phyloP scores from a whole-genome alignment of 2,797 vertebrate species.

The Thripadectes ignobilis region DNA sequence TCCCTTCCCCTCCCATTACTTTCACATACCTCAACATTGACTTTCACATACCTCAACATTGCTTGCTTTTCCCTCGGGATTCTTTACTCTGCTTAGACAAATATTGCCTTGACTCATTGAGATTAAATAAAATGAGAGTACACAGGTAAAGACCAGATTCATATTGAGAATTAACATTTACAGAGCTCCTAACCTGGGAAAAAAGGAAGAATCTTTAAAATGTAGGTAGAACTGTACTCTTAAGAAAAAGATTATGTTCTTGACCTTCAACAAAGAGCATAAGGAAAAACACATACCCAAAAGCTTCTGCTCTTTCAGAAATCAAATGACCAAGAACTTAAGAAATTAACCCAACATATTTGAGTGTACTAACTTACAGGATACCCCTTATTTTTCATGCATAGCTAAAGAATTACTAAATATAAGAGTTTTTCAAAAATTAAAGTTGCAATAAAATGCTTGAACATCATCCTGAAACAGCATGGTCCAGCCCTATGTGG shows the following conservation, averaged over 20 bases:
- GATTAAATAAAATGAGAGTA: constrained; percentile 54
- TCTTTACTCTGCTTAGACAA: constrained; percentile 42
- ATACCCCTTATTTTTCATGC: neutral
- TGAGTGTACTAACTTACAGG: neutral
- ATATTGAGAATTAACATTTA: constrained; percentile 61
- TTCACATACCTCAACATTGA: neutral
- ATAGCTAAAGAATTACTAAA: neutral
- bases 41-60: neutral
- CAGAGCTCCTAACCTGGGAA: constrained; percentile 47
- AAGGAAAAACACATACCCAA: neutral
- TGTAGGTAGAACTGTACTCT: neutral
- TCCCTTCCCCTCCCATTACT: neutral
- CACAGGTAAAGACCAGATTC: constrained; percentile 25
- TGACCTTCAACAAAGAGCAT: constrained; percentile 55
- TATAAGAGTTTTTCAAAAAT: neutral
- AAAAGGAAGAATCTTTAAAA: constrained; percentile 31
- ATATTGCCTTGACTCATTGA: constrained; percentile 1
- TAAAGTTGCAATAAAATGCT: neutral
- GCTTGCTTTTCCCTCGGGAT: neutral
- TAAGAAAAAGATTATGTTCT: constrained; percentile 38
- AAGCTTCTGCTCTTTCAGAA: neutral
- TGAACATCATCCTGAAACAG: neutral
- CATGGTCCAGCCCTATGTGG: neutral
- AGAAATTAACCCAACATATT: neutral
- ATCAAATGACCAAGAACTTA: neutral